Evolutionary conservation across 2,113 vertebrate genomes (phyloP).

Genomic region (Callaeas wilsoni): DNA sequence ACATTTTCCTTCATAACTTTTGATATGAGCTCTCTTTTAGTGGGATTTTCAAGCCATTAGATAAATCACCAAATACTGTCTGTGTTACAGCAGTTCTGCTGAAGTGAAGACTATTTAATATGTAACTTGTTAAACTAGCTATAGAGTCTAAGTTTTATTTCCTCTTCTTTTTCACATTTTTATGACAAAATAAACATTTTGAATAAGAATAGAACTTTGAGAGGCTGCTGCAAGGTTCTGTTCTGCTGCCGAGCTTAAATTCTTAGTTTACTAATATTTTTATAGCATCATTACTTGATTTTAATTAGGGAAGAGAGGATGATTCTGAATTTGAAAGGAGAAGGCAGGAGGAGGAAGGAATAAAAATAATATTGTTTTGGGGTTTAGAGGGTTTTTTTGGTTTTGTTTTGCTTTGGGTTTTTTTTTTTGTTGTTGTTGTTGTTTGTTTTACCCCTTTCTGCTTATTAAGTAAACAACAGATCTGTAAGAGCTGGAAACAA

Average conservation of each 20-base stretch:
- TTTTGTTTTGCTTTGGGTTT: too few relatives aligned
- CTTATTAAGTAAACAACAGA: neutral
- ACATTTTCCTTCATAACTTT: neutral
- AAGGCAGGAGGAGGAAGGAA: neutral
- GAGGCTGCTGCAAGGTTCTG: neutral
- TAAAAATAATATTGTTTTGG: neutral
- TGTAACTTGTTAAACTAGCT: neutral
- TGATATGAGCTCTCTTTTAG: neutral
- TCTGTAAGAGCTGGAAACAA: neutral
- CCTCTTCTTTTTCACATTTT: neutral
- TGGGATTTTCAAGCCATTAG: neutral
- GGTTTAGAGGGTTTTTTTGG: accelerated
- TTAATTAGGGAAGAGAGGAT: neutral
- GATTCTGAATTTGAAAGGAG: neutral
- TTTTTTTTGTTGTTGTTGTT: neutral
- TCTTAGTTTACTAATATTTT: neutral
- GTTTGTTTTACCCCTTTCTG: neutral
- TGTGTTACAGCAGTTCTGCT: neutral
- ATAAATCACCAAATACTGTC: neutral
- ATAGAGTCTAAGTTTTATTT: neutral
- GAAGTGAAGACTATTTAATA: neutral
- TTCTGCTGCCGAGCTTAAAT: neutral
- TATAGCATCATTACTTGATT: neutral
- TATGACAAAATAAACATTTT: neutral
- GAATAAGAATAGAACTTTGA: neutral